Evolutionary conservation across 2,888 invertebrate species (phyloP), one percentile per base, ranked within the genome.

Genomic region (Dasysyrphus tricinctus): DNA sequence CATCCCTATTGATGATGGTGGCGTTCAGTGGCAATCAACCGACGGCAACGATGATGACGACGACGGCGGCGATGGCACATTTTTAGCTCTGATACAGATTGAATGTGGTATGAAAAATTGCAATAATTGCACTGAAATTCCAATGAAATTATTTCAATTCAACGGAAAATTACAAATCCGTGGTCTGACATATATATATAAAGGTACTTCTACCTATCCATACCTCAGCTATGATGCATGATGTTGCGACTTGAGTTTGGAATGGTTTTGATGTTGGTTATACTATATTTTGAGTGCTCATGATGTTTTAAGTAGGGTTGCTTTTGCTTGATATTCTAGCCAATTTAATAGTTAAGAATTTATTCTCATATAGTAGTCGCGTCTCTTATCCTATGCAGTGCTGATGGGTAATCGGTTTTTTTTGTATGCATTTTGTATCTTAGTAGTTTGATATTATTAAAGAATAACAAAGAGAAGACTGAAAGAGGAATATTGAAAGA

Each of bases 111-210:
- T 79, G 78, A 81, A 81, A 78, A 86, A 87, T 87, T 87, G 87
- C 72, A 87, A 87, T 87, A 87, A 87, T 87, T 87, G 72, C 83
- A 59, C 51, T 76, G 73, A 80, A 87, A 87, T 87, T 82, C 83
- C 82, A 76, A 56, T 49, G 83, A 72, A 87, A 87, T 87, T 87
- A 87, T 87, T 87, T 72, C 87, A 87, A 87, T 87, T 87, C 78
- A 76, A 76, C 65, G 75, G 75, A 76, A 76, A 76, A 76, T 76
- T 76, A 76, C 75, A 54, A 47, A 75, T 75, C 75, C 75, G 54
- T 56, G 75, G 75, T 61, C 63, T 49, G 59, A 73, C 73, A 72
- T 72, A 24, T 24, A 24, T 24, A n/a, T 24, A 56, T 32, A 70
- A 72, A 39, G 70, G 14, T 42, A 19, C 9, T 3, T 24, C 47